Evolutionary conservation across 2,113 vertebrate genomes (phyloP), one percentile per base, ranked within the genome.

Genomic region (Oostethus manadensis): DNA sequence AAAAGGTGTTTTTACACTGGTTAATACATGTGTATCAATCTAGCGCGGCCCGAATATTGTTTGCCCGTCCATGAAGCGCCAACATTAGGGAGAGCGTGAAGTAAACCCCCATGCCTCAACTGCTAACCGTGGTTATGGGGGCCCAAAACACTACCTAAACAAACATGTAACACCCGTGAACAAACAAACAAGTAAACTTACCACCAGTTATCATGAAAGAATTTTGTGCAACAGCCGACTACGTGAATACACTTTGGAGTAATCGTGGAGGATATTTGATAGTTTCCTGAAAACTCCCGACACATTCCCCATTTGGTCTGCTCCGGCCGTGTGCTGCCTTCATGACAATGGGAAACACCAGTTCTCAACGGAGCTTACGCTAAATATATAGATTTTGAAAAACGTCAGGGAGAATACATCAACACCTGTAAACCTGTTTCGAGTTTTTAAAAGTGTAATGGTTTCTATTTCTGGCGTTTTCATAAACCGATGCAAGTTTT

Each of bases 21-120:
- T 6, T 21, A 21, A 13, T 4, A 8, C 15, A 22, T 21, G 26
- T 40, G 22, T 38, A 10, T 3, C 10, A 15, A n/a, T 58, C 3
- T 8, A 51, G 18, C 51, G 45, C 1, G 8, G 51, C 1, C 46
- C 61, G 33, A 43, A 62, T 35, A 47, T 3, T 8, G 26, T 58
- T 77, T 50, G 45, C 43, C 76, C 62, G 42, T 56, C 17, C 66
- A 66, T 51, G 17, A 47, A 60, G 48, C 61, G 20, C 51, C 13
- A 51, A 48, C 26, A 45, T 54, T 46, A 43, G 71, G 18, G 23
- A 74, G 56, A 60, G 47, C 47, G 68, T 54, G 23, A 65, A 77
- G 75, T 70, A 78, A 71, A 81, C 48, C 55, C 71, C 59, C 65
- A 66, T 59, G 78, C 57, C 58, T 77, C 60, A 18, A 72, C 58